Conservation (phyloP, 2,888 invertebrate genomes). For the Apamea anceps region DNA sequence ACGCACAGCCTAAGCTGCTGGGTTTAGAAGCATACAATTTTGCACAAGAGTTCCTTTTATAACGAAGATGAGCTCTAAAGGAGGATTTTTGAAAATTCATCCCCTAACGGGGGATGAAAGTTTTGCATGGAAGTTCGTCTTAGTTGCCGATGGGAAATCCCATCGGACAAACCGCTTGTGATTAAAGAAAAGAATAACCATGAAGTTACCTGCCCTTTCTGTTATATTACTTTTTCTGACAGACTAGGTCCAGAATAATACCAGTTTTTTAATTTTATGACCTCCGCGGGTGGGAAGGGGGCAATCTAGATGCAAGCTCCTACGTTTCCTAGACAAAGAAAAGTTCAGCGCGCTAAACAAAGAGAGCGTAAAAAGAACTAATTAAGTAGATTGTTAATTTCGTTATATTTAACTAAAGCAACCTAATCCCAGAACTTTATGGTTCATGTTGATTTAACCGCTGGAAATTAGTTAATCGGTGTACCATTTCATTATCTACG, state of each 20-base stretch:
- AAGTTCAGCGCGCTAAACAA: neutral
- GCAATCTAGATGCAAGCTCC: too few relatives aligned
- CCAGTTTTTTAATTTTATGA: neutral
- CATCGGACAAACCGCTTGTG: neutral
- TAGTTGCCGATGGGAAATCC: neutral
- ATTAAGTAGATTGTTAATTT: constrained; percentile 29
- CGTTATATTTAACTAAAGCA: constrained; percentile 23
- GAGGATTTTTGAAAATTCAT: neutral
- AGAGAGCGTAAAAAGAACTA: constrained; percentile 1
- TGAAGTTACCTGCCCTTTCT: neutral
- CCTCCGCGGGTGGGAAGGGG: neutral
- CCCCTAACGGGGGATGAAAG: neutral
- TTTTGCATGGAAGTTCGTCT: neutral
- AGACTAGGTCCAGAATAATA: neutral
- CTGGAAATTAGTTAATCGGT: constrained; percentile 8
- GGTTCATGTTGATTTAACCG: constrained; percentile 17
- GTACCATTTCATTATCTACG: constrained; percentile 1
- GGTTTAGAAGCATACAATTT: neutral
- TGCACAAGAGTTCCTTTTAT: neutral
- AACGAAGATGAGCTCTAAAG: neutral
- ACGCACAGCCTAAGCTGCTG: neutral
- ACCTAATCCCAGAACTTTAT: neutral
- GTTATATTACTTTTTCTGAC: neutral
- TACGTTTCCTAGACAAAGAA: constrained; percentile 18
- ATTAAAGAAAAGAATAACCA: neutral